phyloP scores from a whole-genome alignment of 2,888 invertebrate genomes.

The Oscheius sp. region DNA sequence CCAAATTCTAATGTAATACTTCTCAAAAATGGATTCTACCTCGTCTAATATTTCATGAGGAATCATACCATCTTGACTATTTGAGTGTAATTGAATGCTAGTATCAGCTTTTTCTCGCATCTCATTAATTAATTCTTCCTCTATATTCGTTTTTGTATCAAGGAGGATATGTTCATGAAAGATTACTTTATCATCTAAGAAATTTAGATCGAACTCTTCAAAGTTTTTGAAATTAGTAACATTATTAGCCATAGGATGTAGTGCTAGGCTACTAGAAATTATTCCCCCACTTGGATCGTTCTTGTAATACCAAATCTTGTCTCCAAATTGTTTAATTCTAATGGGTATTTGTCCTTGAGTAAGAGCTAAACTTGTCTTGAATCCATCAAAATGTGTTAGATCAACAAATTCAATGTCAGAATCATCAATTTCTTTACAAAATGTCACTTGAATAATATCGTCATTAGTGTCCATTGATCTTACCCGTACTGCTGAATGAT shows the following conservation, averaged over 20 bases:
- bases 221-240: conserved; percentile 37
- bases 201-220: conserved; percentile 32
- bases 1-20: conserved; percentile 29
- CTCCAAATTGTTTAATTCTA: conserved; percentile 31
- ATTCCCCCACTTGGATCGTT: conserved; percentile 27
- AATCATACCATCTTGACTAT: conserved; percentile 43
- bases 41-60: conserved; percentile 47
- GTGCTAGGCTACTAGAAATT: conserved; percentile 19
- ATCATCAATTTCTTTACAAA: conserved; percentile 35
- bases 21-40: conserved; percentile 12
- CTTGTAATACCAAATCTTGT: conserved; percentile 46
- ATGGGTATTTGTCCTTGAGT: conserved; percentile 49
- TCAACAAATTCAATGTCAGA: conserved; percentile 38
- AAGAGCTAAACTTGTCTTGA: conserved; percentile 36
- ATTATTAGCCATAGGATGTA: conserved; percentile 28
- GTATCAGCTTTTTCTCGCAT: conserved; percentile 44
- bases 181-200: conserved; percentile 39
- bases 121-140: conserved; percentile 39
- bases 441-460: conserved; percentile 35
- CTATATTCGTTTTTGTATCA: conserved; percentile 33
- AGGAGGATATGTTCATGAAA: conserved; percentile 37
- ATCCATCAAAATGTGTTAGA: conserved; percentile 41
- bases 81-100: conserved; percentile 36
- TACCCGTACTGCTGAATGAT: conserved; percentile 37
- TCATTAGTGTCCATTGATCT: conserved; percentile 22